Evolutionary conservation across 2,888 invertebrate species (phyloP).

Genomic region (Pegoplata infirma): DNA sequence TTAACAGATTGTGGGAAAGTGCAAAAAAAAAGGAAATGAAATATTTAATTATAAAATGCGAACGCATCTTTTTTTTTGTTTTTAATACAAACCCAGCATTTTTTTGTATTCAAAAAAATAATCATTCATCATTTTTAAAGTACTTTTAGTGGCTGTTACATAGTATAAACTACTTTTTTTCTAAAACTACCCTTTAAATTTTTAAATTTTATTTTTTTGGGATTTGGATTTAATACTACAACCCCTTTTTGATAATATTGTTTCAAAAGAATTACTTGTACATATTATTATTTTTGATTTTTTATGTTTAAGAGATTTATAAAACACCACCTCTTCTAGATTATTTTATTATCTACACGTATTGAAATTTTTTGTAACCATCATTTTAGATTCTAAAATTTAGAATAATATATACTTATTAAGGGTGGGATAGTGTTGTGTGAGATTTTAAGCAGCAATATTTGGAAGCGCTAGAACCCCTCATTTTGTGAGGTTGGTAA

Average conservation of each 20-base stretch:
- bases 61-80: background rate
- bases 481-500: too few relatives aligned
- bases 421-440: too few relatives aligned
- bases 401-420: too few relatives aligned
- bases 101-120: conserved; percentile 1
- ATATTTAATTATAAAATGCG: conserved; percentile 51
- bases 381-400: too few relatives aligned
- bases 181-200: conserved; percentile 37
- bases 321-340: background rate
- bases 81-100: background rate
- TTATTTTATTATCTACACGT: background rate
- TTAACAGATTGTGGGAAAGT: conserved; percentile 58
- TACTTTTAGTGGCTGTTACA: background rate
- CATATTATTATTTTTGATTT: background rate
- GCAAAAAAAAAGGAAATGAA: conserved; percentile 43
- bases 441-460: too few relatives aligned
- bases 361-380: background rate
- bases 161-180: conserved; percentile 4
- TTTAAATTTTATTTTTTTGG: conserved; percentile 4
- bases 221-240: conserved; percentile 52
- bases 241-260: conserved; percentile 36
- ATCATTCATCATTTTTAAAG: conserved; percentile 50
- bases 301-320: background rate
- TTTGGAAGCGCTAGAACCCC: too few relatives aligned
- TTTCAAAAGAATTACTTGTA: background rate